Evolutionary conservation across 2,797 vertebrate genomes (phyloP).

Genomic region (Syndactyla subalaris): DNA sequence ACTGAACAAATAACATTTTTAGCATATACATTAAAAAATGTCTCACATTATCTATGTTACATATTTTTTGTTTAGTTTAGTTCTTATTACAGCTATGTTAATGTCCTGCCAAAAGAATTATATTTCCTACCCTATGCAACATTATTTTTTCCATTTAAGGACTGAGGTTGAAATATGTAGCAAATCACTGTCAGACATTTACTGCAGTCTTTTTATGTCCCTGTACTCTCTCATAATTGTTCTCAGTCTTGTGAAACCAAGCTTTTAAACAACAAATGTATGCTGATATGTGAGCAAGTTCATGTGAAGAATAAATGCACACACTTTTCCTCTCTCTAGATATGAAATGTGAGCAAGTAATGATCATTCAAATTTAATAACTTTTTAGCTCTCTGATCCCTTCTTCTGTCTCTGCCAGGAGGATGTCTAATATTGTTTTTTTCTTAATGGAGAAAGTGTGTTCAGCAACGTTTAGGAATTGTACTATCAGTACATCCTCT

Average conservation of each 20-base stretch:
- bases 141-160: neutral
- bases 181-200: neutral
- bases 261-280: neutral
- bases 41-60: neutral
- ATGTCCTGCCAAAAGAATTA: neutral
- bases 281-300: neutral
- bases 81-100: neutral
- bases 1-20: neutral
- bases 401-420: neutral
- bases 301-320: neutral
- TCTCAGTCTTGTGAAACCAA: neutral
- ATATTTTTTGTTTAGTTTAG: neutral
- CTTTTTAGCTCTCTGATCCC: neutral
- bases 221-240: neutral
- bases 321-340: neutral
- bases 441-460: neutral
- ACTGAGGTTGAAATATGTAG: neutral
- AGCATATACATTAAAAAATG: neutral
- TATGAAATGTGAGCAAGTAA: neutral
- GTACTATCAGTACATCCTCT: neutral
- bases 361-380: neutral
- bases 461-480: neutral
- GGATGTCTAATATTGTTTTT: neutral
- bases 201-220: neutral
- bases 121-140: neutral